Percentiles rank a stretch among this genome's conserved stretches.
These are phyloP conservation scores for Camponotus fellah DNA, from an alignment of 2,888 invertebrate genomes.

Conservation along the genomic window DNA sequence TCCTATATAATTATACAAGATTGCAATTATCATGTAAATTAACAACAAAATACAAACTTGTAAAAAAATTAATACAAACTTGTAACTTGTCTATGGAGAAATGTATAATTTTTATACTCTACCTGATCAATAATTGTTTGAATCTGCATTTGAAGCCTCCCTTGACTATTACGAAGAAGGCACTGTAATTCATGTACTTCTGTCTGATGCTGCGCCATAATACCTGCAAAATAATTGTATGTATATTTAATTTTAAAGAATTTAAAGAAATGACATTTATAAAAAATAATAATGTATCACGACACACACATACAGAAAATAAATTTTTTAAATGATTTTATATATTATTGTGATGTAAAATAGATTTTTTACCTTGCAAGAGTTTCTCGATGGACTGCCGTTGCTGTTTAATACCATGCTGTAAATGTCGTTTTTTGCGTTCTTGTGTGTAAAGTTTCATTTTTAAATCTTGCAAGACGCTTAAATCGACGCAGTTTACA, in stretches of 20 bases:
- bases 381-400: slow-evolving; percentile 64
- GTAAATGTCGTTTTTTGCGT: slow-evolving; percentile 67
- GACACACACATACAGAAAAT: background rate
- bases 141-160: slow-evolving; percentile 87
- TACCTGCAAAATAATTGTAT: slow-evolving; percentile 82
- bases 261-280: background rate
- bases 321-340: slow-evolving; percentile 14
- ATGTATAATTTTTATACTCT: slow-evolving; percentile 49
- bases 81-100: background rate
- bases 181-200: slow-evolving; percentile 87
- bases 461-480: slow-evolving; percentile 62
- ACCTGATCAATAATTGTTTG: slow-evolving; percentile 87
- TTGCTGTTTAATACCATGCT: slow-evolving; percentile 62
- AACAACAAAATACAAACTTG: background rate
- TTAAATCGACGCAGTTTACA: slow-evolving; percentile 65
- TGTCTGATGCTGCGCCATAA: slow-evolving; percentile 87
- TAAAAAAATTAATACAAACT: background rate
- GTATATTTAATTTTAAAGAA: background rate
- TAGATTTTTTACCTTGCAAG: slow-evolving; percentile 59
- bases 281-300: background rate
- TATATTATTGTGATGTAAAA: slow-evolving; percentile 15
- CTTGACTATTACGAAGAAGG: slow-evolving; percentile 87
- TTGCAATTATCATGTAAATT: slow-evolving; percentile 7
- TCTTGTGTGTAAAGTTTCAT: slow-evolving; percentile 68
- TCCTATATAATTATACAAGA: background rate